Conservation (phyloP, 2,797 vertebrate species). For the Tarsius wallacei region DNA sequence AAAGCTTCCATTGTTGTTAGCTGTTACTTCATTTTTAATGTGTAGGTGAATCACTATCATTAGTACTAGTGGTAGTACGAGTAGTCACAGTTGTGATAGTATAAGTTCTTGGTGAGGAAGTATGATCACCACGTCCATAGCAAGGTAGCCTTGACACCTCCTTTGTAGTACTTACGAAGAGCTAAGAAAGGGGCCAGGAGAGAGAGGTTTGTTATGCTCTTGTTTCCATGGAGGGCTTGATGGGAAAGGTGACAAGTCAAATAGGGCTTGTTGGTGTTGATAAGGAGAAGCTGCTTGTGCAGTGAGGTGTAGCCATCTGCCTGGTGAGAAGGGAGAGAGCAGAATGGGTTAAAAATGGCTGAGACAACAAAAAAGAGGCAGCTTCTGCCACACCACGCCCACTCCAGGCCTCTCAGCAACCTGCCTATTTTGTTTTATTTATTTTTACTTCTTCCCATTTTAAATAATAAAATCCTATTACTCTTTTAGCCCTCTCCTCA, state of each 20-base stretch:
- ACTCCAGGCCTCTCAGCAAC: not conserved
- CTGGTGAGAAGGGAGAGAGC: not conserved
- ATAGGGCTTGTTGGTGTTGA: not conserved
- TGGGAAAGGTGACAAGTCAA: not conserved
- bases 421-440: not conserved
- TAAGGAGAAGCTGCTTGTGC: not conserved
- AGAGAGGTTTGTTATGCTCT: not conserved
- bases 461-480: not conserved
- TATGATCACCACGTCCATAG: not conserved
- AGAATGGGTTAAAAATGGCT: not conserved
- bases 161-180: not conserved
- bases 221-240: slow-evolving; percentile 52
- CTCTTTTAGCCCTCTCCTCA: not conserved
- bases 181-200: not conserved
- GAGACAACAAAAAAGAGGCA: not conserved
- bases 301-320: not conserved
- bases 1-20: not conserved
- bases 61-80: not conserved
- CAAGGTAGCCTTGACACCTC: not conserved
- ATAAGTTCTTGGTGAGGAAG: not conserved
- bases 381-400: not conserved
- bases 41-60: not conserved
- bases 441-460: not conserved
- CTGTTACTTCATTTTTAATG: slow-evolving; percentile 42
- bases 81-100: not conserved